Conservation (phyloP, 2,113 vertebrate species). For the Podilymbus podiceps region DNA sequence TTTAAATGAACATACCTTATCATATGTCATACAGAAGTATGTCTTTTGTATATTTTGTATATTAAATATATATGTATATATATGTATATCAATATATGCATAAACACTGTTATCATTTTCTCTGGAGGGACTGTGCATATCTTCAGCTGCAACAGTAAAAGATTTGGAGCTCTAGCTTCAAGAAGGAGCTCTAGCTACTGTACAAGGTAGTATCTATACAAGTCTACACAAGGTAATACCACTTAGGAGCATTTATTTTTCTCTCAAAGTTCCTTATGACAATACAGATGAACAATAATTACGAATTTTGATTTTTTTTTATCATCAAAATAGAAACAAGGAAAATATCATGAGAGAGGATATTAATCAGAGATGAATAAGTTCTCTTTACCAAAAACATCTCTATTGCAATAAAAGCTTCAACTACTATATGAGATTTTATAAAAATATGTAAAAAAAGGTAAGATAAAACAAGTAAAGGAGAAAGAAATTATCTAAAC, state of each 20-base stretch:
- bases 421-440: not conserved
- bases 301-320: not conserved
- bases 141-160: not conserved
- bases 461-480: not conserved
- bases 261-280: not conserved
- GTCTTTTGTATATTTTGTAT: not conserved
- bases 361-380: not conserved
- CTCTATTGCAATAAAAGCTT: not conserved
- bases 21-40: not conserved
- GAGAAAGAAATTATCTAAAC: not conserved
- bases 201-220: not conserved
- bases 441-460: not conserved
- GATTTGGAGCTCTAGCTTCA: not conserved
- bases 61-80: not conserved
- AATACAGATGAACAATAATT: not conserved
- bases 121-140: not conserved
- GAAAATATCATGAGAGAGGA: not conserved
- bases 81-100: not conserved
- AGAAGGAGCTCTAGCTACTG: too few species aligned
- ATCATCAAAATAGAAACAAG: not conserved
- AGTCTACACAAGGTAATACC: not conserved
- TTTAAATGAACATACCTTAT: not conserved
- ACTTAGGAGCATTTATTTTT: not conserved
- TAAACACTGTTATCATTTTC: not conserved
- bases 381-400: not conserved